Conservation (phyloP, 2,113 vertebrate genomes). For the Tragelaphus scriptus region DNA sequence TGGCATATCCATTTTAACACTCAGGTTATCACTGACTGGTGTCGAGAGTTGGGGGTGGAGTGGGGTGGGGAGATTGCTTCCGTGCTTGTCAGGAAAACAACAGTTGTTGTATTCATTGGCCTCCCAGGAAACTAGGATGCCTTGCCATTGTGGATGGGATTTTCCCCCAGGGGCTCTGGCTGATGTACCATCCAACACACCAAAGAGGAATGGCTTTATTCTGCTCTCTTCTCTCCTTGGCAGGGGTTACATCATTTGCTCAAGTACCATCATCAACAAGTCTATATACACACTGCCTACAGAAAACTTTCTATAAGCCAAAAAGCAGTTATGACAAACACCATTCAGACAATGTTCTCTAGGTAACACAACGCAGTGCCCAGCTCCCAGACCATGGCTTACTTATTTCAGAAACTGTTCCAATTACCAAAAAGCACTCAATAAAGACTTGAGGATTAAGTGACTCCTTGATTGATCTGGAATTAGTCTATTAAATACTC, state of each 20-base stretch:
- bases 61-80: background rate
- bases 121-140: conserved; percentile 52
- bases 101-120: conserved; percentile 30
- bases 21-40: conserved; percentile 36
- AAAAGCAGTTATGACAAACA: conserved; percentile 23
- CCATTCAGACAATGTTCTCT: background rate
- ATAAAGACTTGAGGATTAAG: background rate
- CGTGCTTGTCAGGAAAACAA: conserved; percentile 5
- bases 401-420: conserved; percentile 42
- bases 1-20: conserved; percentile 35
- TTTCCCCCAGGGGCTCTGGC: conserved; percentile 41
- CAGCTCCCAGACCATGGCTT: background rate
- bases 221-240: conserved; percentile 27
- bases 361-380: background rate
- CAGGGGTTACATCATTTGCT: conserved; percentile 27
- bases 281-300: background rate
- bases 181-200: background rate
- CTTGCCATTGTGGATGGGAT: conserved; percentile 30
- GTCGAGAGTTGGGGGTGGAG: background rate
- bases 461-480: background rate
- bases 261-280: background rate
- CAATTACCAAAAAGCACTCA: background rate
- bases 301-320: conserved; percentile 26
- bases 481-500: background rate
- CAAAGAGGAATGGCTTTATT: conserved; percentile 62